These are phyloP conservation scores for Scaptomyza montana DNA, from an alignment of 1,140 invertebrate species.

Conservation along the genomic window DNA sequence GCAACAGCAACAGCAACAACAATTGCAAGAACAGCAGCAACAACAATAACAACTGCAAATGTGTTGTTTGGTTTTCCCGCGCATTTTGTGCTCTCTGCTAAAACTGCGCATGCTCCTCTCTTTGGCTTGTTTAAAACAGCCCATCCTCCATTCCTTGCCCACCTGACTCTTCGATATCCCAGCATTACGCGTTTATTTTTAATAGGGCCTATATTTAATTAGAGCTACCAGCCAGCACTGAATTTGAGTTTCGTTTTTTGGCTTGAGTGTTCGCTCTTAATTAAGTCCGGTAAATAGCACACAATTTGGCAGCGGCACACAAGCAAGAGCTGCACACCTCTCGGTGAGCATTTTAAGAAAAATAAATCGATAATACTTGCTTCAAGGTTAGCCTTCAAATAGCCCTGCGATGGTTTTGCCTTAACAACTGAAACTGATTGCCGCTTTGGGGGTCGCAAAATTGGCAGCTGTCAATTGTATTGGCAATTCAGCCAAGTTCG, in stretches of 20 bases:
- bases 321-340: slow-evolving; percentile 33
- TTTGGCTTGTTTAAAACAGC: neutral
- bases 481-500: slow-evolving; percentile 5
- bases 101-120: slow-evolving; percentile 35
- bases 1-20: slow-evolving; percentile 8
- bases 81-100: slow-evolving; percentile 47
- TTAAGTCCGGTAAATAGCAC: slow-evolving; percentile 60
- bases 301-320: slow-evolving; percentile 26
- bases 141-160: neutral
- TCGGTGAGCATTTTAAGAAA: slow-evolving; percentile 12
- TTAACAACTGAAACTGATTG: slow-evolving; percentile 1
- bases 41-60: slow-evolving; percentile 24
- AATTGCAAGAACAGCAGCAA: slow-evolving; percentile 16
- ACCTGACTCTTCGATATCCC: slow-evolving; percentile 2
- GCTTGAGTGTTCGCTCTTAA: slow-evolving; percentile 14
- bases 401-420: slow-evolving; percentile 10
- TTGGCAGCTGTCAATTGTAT: slow-evolving; percentile 28
- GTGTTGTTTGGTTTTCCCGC: slow-evolving; percentile 70
- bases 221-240: slow-evolving; percentile 22
- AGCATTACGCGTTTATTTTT: slow-evolving; percentile 37
- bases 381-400: slow-evolving; percentile 65
- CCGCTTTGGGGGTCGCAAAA: slow-evolving; percentile 14
- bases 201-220: slow-evolving; percentile 37
- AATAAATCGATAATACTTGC: slow-evolving; percentile 59
- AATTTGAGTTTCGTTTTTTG: slow-evolving; percentile 13